Conservation (phyloP, 2,888 invertebrate genomes). For the Seladonia tumulorum region DNA sequence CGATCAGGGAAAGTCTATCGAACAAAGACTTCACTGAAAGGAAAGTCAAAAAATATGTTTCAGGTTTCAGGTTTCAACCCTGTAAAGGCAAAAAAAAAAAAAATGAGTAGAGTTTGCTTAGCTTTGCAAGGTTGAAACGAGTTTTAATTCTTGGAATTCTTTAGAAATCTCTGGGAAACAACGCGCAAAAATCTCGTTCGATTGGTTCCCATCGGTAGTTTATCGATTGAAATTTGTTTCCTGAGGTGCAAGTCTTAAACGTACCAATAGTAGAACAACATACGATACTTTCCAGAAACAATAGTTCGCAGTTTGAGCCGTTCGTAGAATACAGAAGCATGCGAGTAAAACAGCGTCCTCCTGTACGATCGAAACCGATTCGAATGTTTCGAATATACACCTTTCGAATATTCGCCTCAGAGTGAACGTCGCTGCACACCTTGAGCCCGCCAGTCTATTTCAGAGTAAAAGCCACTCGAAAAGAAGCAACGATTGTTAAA, state of each 20-base stretch:
- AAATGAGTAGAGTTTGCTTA: not conserved
- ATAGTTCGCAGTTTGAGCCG: slow-evolving; percentile 16
- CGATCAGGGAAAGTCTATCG: not conserved
- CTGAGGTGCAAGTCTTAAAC: slow-evolving; percentile 34
- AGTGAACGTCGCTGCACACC: slow-evolving; percentile 8
- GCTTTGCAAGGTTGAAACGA: not conserved
- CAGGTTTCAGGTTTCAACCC: not conserved
- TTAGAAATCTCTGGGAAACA: not conserved
- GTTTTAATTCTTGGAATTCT: slow-evolving; percentile 1
- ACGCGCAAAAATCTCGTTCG: not conserved
- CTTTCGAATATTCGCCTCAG: too few relatives aligned
- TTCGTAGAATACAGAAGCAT: not conserved
- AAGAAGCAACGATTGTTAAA: slow-evolving; percentile 16
- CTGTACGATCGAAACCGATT: not conserved
- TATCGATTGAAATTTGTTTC: slow-evolving; percentile 3
- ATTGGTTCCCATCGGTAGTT: not conserved
- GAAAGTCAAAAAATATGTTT: not conserved
- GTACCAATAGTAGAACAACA: slow-evolving; percentile 25
- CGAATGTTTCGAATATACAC: not conserved
- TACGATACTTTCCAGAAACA: slow-evolving; percentile 19
- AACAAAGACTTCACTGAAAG: not conserved
- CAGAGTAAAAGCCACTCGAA: not conserved
- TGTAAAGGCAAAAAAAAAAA: not conserved
- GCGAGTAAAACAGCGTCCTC: not conserved
- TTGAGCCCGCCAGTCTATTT: slow-evolving; percentile 31